Base-by-base conservation (phyloP, 2,113 vertebrate species). In the Columba livia region DNA sequence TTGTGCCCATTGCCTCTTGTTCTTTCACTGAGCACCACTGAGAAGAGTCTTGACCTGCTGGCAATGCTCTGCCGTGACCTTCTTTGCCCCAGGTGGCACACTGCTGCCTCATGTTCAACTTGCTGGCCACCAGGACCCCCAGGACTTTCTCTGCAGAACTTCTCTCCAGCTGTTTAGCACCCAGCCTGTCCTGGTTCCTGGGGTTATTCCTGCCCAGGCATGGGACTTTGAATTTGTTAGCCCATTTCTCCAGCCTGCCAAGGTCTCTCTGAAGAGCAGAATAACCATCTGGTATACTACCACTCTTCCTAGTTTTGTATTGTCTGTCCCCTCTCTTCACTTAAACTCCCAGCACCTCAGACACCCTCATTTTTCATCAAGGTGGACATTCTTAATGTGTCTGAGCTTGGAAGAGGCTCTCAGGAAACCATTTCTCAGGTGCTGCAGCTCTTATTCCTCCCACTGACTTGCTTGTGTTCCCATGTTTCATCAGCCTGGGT, bases 361-460 rank as follows among this genome's bases (percentile, higher is more conserved):
- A 47, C 47, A 65, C 32, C 21, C 26, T 73, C n/a, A 36, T 75
- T 93, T 90, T 81, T 86, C 77, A 84, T 80, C 56, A 56, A 70
- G 58, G 34, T 15, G 26, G 8, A 65, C 29, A 14, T 79, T 71
- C 42, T 86, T 81, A 58, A 51, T 79, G 60, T 53, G 56, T 21
- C 50, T 88, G 66, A 1, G 2, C 21, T 23, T 73, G 36, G 65
- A 94, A 96, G 56, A 60, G 36, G 15, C 69, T 85, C 70, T 93
- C 62, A 82, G 64, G 51, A 57, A 78, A 54, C 12, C 24, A 42
- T 82, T 94, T 67, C 38, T 71, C 28, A 71, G 81, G 58, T 79
- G 73, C 56, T 75, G 78, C 70, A 91, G 67, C 56, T 47, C 64
- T 79, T 79, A 77, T 85, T 93, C 85, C 51, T 92, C 77, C 88